A percentile compares a stretch with the other conserved stretches of the same genome.
These are phyloP conservation scores for Drosophila nigrodunni DNA, from an alignment of 1,140 invertebrate species.

Conservation along the genomic window DNA sequence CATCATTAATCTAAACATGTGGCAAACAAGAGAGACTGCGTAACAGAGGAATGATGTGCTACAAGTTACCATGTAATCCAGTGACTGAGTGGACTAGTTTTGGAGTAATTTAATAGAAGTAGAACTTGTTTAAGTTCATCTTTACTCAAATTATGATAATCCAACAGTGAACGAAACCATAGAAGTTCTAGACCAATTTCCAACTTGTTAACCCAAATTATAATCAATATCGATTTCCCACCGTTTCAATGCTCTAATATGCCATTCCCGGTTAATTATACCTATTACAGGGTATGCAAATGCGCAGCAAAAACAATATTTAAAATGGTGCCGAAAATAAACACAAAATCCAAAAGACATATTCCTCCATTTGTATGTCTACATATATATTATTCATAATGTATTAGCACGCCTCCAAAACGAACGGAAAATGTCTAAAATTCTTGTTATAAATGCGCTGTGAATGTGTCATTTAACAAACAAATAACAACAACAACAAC, in stretches of 20 bases:
- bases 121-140: too few species aligned
- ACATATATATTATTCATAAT: slow-evolving; percentile 68
- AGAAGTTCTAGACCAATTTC: too few species aligned
- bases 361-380: slow-evolving; percentile 41
- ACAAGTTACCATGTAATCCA: background rate
- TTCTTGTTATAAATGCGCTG: slow-evolving; percentile 62
- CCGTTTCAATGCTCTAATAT: background rate
- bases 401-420: slow-evolving; percentile 64
- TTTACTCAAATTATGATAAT: too few species aligned
- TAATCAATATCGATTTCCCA: background rate
- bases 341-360: slow-evolving; percentile 41
- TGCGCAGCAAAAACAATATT: slow-evolving; percentile 21
- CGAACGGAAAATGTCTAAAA: slow-evolving; percentile 30
- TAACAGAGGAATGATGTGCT: background rate
- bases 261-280: background rate
- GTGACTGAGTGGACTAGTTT: too few species aligned
- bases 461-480: slow-evolving; percentile 69
- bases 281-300: slow-evolving; percentile 16
- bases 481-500: slow-evolving; percentile 31
- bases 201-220: background rate
- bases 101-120: too few species aligned
- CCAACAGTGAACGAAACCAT: too few species aligned
- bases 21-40: slow-evolving; percentile 16
- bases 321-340: slow-evolving; percentile 34
- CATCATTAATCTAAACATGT: slow-evolving; percentile 47